Conservation (phyloP, 2,888 invertebrate genomes). For the Halocaridina rubra region DNA sequence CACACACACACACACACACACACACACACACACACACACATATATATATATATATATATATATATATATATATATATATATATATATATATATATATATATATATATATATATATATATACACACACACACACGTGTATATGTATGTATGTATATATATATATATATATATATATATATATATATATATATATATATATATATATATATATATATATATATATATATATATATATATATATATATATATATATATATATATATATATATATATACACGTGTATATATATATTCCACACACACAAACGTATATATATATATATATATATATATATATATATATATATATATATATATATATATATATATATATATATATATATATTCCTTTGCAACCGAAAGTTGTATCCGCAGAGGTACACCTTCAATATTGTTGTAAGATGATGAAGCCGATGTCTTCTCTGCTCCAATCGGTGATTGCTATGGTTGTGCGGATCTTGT, state of each 20-base stretch:
- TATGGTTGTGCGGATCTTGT: too few relatives aligned
- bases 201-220: not conserved
- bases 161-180: not conserved
- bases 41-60: not conserved
- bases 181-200: not conserved
- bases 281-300: not conserved
- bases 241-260: conserved; percentile 6
- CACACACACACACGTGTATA: too few relatives aligned
- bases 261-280: not conserved
- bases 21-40: not conserved
- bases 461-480: too few relatives aligned
- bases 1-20: not conserved
- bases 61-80: not conserved
- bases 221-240: conserved; percentile 5
- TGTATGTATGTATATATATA: too few relatives aligned
- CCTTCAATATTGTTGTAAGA: too few relatives aligned
- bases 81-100: too few relatives aligned
- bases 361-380: not conserved
- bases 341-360: not conserved
- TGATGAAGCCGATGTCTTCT: too few relatives aligned
- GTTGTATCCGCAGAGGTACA: not conserved
- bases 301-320: not conserved
- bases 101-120: too few relatives aligned
- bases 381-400: not conserved
- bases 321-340: not conserved